A percentile compares a stretch with the other conserved stretches of the same genome.
Evolutionary conservation across 92 coral and sea anemone genomes (phyloP).

Genomic region (Epizoanthus stellaris): DNA sequence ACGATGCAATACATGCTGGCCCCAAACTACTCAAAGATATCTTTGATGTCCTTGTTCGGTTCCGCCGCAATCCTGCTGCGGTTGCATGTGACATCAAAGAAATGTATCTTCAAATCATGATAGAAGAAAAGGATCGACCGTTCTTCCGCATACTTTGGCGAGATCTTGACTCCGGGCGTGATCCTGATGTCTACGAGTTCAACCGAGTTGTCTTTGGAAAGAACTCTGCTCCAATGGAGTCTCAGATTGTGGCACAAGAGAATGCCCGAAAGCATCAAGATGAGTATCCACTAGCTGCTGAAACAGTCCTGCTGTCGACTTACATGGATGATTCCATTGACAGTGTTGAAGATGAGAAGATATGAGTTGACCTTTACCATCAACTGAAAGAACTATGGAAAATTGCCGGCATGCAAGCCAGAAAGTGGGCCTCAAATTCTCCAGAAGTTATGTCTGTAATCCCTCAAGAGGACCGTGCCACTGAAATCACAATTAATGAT

Average conservation of each 20-base stretch:
- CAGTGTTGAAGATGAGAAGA: slow-evolving; percentile 52
- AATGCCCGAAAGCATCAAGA: slow-evolving; percentile 53
- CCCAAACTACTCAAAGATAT: slow-evolving; percentile 63
- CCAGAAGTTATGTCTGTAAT: slow-evolving; percentile 46
- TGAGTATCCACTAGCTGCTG: slow-evolving; percentile 39
- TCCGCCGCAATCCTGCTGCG: slow-evolving; percentile 59
- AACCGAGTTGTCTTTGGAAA: slow-evolving; percentile 58
- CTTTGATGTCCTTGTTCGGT: slow-evolving; percentile 65
- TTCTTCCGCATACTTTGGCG: slow-evolving; percentile 57
- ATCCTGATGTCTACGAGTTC: slow-evolving; percentile 54
- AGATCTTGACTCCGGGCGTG: slow-evolving; percentile 31
- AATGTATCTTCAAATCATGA: slow-evolving; percentile 60
- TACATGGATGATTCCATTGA: slow-evolving; percentile 68
- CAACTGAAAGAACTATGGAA: slow-evolving; percentile 42
- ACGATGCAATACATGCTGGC: slow-evolving; percentile 67
- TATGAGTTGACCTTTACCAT: slow-evolving; percentile 48
- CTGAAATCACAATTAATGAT: slow-evolving; percentile 54
- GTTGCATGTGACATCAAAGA: slow-evolving; percentile 57
- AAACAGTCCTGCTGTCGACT: slow-evolving; percentile 62
- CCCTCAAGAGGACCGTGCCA: slow-evolving; percentile 62
- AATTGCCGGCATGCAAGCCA: slow-evolving; percentile 56
- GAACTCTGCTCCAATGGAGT: slow-evolving; percentile 59
- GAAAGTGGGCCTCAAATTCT: slow-evolving; percentile 60
- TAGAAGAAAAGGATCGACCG: slow-evolving; percentile 49
- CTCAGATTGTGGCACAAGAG: slow-evolving; percentile 70